Base-by-base conservation (phyloP, 2,113 vertebrate species). In the Gymnorhina tibicen region DNA sequence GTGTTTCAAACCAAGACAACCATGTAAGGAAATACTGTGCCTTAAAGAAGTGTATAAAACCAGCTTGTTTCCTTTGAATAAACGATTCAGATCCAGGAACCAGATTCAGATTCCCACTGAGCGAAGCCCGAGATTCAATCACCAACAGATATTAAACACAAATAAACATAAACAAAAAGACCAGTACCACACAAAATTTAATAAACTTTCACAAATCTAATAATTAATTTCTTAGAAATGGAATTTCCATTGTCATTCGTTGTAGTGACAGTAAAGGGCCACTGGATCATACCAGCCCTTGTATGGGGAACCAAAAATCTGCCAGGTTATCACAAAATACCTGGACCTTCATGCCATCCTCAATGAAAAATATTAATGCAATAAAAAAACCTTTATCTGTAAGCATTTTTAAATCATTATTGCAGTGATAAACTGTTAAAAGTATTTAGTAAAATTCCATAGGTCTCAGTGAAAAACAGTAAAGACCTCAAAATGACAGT, bases 401-500 rank as follows among this genome's bases (percentile, higher is more conserved):
- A 80, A 59, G 8, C 3, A 46, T 46, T 82, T 91, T 78, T 0
- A 58, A 78, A 76, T 49, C 19, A n/a, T 5, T 70, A 6, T 50
- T 2, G 0, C 12, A 78, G 4, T 52, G 50, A 35, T 78, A 55
- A 81, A 63, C 18, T 70, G 1, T 22, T 78, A 24, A 39, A 89
- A 66, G 5, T 32, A 33, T 84, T 76, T 55, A 70, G 20, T 11
- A 89, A 78, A 67, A 67, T 67, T 67, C 27, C 47, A 47, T 47
- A 66, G 1, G 74, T 62, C 63, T 91, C 58, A 82, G 28, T 68
- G 47, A 96, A 96, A 92, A 73, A 32, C 9, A 83, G 59, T 62
- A 67, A 92, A 96, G 35, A 76, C 27, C 37, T 96, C 70, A 91
- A 69, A 97, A 95, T 62, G 35, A 26, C 88, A 77, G 27, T 77